Evolutionary conservation across 2,113 vertebrate genomes (phyloP).

Genomic region (Myanophis thanlyinensis): DNA sequence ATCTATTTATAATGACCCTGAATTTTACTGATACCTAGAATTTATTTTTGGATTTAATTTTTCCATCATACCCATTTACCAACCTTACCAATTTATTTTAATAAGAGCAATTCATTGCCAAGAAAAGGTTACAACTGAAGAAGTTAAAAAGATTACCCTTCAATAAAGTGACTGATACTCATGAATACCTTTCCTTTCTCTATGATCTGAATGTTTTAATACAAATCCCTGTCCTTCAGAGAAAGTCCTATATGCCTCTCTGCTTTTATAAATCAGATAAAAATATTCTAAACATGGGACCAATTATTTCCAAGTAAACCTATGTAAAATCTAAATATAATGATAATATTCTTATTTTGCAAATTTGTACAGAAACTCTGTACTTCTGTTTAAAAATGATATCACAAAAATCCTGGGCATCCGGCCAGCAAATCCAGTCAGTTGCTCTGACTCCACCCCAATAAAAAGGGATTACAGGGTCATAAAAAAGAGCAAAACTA

Average conservation of each 20-base stretch:
- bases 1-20: background rate
- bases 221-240: background rate
- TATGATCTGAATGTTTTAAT: background rate
- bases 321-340: background rate
- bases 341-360: background rate
- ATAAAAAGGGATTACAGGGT: background rate
- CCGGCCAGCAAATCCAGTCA: background rate
- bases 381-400: background rate
- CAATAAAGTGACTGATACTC: background rate
- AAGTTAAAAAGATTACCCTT: background rate
- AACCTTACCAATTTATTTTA: background rate
- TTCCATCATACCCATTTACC: background rate
- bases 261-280: background rate
- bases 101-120: background rate
- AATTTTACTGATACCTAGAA: background rate
- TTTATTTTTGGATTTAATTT: background rate
- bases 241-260: background rate
- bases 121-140: background rate
- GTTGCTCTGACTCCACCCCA: background rate
- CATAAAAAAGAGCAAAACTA: background rate
- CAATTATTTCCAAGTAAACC: background rate
- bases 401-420: background rate
- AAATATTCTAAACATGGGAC: background rate
- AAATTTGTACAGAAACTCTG: background rate
- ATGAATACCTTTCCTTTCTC: background rate